A percentile compares a stretch with the other conserved stretches of the same genome.
Conservation (phyloP, 2,113 vertebrate species). For the Lagopus muta region DNA sequence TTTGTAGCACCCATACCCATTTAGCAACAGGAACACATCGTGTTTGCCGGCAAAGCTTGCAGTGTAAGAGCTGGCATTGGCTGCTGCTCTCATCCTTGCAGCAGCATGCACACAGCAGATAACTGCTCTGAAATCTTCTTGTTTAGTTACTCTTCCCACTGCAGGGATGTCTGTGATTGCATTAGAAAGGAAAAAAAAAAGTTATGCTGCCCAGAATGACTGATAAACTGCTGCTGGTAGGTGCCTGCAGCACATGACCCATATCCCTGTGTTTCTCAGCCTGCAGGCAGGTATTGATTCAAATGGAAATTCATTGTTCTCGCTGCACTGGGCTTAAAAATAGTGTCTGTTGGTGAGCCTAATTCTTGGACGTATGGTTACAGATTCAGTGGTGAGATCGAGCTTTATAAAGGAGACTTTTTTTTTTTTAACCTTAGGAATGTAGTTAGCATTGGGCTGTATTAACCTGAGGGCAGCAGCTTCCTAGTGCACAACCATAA, state of each 20-base stretch:
- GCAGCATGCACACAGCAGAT: neutral
- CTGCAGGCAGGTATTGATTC: constrained; percentile 60
- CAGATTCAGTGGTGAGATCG: neutral
- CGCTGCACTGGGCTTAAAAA: constrained; percentile 57
- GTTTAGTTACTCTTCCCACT: constrained; percentile 14
- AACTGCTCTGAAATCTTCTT: constrained; percentile 27
- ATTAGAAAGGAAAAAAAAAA: neutral
- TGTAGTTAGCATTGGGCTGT: neutral
- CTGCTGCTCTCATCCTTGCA: neutral
- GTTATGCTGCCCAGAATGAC: neutral
- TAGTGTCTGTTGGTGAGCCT: constrained; percentile 26
- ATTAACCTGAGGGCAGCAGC: neutral
- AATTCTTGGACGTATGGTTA: neutral
- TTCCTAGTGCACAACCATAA: neutral
- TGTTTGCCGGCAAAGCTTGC: neutral
- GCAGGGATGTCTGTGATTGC: constrained; percentile 9
- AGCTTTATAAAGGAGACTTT: neutral
- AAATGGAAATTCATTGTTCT: constrained; percentile 53
- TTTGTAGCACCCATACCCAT: neutral
- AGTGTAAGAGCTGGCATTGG: neutral
- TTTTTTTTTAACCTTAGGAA: neutral
- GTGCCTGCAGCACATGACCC: neutral
- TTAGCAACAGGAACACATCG: neutral
- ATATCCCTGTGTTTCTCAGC: constrained; percentile 35
- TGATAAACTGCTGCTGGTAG: constrained; percentile 48